phyloP scores from a whole-genome alignment of 2,888 invertebrate genomes.

The Bimastos eiseni region DNA sequence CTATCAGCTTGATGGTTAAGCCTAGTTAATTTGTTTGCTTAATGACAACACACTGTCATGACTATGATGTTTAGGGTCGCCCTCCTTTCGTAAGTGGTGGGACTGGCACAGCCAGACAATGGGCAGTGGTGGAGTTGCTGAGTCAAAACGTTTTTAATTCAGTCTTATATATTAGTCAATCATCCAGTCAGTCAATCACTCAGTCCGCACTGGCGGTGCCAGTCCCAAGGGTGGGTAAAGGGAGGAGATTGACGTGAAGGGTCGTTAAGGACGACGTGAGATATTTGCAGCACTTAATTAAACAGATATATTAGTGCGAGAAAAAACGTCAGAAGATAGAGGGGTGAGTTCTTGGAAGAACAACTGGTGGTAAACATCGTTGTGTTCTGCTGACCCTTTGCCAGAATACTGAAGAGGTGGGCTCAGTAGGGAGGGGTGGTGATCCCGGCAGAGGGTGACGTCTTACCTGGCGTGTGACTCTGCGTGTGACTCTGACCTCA shows the following conservation, averaged over 20 bases:
- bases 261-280: no score
- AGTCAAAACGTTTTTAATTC: background rate
- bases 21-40: no score
- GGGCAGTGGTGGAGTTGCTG: no score
- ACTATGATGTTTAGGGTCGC: no score
- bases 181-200: background rate
- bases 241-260: no score
- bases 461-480: background rate
- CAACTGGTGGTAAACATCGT: background rate
- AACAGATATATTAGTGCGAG: background rate
- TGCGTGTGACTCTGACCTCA: background rate
- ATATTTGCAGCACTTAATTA: no score
- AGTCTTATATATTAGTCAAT: background rate
- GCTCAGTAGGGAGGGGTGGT: background rate
- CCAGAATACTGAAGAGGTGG: background rate
- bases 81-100: no score
- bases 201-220: background rate
- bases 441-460: background rate
- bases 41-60: no score
- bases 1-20: no score
- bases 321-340: background rate
- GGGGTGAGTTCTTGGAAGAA: background rate
- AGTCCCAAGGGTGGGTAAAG: no score
- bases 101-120: no score
- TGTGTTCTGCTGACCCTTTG: background rate